Percentiles rank a stretch among this genome's conserved stretches.
Conservation (phyloP, 2,797 vertebrate genomes). For the Capromys pilorides region DNA sequence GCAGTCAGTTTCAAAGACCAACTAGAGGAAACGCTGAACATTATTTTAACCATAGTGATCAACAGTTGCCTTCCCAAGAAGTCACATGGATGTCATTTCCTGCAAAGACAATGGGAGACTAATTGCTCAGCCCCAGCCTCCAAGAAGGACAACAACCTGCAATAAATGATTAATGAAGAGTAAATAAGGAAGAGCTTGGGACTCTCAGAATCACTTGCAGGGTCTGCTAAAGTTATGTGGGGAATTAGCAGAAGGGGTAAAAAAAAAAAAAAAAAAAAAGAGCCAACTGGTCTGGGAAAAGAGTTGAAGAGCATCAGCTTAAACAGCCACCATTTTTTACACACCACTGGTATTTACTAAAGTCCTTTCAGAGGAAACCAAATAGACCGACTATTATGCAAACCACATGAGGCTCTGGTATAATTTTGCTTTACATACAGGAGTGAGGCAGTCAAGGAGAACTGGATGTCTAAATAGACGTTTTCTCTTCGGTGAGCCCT, state of each 20-base stretch:
- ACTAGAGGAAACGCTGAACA: slow-evolving; percentile 59
- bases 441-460: background rate
- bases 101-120: slow-evolving; percentile 75
- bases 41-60: slow-evolving; percentile 64
- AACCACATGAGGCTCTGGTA: background rate
- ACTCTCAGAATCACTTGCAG: slow-evolving; percentile 57
- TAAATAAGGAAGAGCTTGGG: slow-evolving; percentile 62
- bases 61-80: slow-evolving; percentile 59
- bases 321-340: background rate
- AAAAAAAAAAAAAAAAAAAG: too few relatives aligned
- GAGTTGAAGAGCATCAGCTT: background rate
- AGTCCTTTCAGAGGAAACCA: slow-evolving; percentile 27
- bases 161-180: slow-evolving; percentile 70
- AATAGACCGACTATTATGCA: background rate
- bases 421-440: background rate
- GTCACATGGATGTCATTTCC: slow-evolving; percentile 76
- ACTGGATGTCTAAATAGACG: background rate
- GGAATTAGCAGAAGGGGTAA: background rate
- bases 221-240: slow-evolving; percentile 50
- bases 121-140: slow-evolving; percentile 62
- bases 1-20: slow-evolving; percentile 46
- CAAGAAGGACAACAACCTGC: slow-evolving; percentile 61
- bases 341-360: background rate
- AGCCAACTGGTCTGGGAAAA: slow-evolving; percentile 48
- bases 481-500: background rate